phyloP scores from a whole-genome alignment of 2,113 vertebrate genomes.

The Syngnathus scovelli region DNA sequence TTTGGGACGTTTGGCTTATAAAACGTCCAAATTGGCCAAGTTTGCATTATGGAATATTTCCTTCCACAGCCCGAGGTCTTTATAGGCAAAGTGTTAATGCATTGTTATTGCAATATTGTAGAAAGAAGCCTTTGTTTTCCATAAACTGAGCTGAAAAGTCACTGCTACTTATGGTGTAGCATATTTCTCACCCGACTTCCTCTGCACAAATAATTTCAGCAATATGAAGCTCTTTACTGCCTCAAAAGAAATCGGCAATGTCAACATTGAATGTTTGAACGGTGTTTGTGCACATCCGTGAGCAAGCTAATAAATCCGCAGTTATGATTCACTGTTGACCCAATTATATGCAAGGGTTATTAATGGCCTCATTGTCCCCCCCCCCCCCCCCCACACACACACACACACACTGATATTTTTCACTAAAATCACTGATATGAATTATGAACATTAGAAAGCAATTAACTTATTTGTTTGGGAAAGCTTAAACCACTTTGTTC shows the following conservation, averaged over 20 bases:
- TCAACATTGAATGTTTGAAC: constrained; percentile 19
- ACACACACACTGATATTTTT: background rate
- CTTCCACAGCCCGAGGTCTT: background rate
- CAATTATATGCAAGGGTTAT: constrained; percentile 2
- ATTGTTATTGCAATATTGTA: constrained; percentile 4
- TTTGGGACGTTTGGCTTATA: constrained; percentile 11
- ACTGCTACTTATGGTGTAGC: background rate
- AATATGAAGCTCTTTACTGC: background rate
- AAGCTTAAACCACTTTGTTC: background rate
- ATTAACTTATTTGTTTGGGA: background rate
- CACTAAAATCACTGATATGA: background rate
- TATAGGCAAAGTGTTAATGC: constrained; percentile 12
- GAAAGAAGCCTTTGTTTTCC: background rate
- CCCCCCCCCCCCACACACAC: too few relatives aligned
- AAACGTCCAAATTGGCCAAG: background rate
- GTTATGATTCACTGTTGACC: background rate
- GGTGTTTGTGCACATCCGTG: background rate
- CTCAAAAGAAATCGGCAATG: constrained; percentile 3
- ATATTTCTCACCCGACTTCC: background rate
- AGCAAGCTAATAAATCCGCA: background rate
- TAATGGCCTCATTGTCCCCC: background rate
- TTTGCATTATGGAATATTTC: background rate
- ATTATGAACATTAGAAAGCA: constrained; percentile 1
- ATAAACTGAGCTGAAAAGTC: background rate
- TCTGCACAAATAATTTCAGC: constrained; percentile 4